A percentile compares a stretch with the other conserved stretches of the same genome.
Conservation (phyloP, 2,113 vertebrate genomes). For the Tragelaphus scriptus region DNA sequence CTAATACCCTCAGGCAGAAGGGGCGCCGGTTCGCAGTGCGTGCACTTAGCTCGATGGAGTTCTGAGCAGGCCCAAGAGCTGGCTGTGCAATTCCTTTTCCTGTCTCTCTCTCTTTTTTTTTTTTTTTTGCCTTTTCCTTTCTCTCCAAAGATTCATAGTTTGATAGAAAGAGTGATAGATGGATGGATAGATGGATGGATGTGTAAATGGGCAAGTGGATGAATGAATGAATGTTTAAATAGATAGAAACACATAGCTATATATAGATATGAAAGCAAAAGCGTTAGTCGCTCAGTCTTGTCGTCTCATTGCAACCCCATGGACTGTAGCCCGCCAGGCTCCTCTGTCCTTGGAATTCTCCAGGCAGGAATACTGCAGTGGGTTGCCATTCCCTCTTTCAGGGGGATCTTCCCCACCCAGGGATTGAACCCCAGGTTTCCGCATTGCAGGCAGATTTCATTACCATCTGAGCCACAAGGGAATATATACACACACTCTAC, state of each 20-base stretch:
- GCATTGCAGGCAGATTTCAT: neutral
- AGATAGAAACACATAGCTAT: neutral
- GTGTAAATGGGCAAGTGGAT: neutral
- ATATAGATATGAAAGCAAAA: neutral
- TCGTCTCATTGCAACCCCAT: neutral
- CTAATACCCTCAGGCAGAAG: conserved; percentile 69
- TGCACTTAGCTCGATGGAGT: conserved; percentile 46
- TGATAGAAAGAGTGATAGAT: neutral
- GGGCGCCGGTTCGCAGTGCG: conserved; percentile 60
- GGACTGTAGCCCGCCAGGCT: neutral
- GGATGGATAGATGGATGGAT: neutral
- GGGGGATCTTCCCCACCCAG: neutral
- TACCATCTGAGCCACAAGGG: neutral
- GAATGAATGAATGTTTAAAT: neutral
- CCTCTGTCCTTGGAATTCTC: neutral
- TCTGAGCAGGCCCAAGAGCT: conserved; percentile 50
- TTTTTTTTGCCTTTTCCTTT: neutral
- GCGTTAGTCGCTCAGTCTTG: neutral
- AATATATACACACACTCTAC: neutral
- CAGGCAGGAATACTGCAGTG: neutral
- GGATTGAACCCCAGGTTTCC: neutral
- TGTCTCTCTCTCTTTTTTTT: neutral
- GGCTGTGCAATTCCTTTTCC: neutral
- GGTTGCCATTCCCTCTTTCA: neutral
- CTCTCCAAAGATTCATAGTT: neutral